A percentile compares a stretch with the other conserved stretches of the same genome.
Conservation (phyloP, 2,888 invertebrate species). For the Heliconius aoede region DNA sequence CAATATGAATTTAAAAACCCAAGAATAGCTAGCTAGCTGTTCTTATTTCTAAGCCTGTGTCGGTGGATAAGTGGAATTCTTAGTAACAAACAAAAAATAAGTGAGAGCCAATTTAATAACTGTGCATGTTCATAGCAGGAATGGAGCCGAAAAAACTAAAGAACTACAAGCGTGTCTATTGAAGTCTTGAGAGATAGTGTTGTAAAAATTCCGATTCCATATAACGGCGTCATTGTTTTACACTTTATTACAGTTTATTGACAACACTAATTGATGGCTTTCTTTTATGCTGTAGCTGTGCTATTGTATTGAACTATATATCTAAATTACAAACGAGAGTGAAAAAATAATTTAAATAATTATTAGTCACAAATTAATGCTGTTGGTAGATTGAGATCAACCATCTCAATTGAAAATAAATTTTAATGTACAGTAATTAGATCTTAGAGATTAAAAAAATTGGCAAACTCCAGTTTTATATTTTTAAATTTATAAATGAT, state of each 20-base stretch:
- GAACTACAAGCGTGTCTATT: slow-evolving; percentile 6
- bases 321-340: no score
- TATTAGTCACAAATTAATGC: no score
- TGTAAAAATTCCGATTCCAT: slow-evolving; percentile 21
- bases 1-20: not conserved
- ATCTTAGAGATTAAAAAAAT: no score
- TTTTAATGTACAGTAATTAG: no score
- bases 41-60: not conserved
- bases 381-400: no score
- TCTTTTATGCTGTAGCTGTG: not conserved
- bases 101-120: slow-evolving; percentile 15
- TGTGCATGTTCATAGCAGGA: slow-evolving; percentile 1
- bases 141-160: slow-evolving; percentile 10
- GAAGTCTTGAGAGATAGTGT: slow-evolving; percentile 24
- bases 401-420: no score
- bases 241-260: slow-evolving; percentile 28
- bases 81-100: not conserved
- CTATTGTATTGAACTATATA: not conserved
- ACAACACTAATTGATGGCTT: slow-evolving; percentile 21
- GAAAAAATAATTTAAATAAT: no score
- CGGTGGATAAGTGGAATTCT: not conserved
- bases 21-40: not conserved
- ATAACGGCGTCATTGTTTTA: slow-evolving; percentile 32
- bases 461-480: no score
- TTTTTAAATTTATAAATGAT: no score